phyloP scores from a whole-genome alignment of 2,797 vertebrate species.

The Xerus rutilus region DNA sequence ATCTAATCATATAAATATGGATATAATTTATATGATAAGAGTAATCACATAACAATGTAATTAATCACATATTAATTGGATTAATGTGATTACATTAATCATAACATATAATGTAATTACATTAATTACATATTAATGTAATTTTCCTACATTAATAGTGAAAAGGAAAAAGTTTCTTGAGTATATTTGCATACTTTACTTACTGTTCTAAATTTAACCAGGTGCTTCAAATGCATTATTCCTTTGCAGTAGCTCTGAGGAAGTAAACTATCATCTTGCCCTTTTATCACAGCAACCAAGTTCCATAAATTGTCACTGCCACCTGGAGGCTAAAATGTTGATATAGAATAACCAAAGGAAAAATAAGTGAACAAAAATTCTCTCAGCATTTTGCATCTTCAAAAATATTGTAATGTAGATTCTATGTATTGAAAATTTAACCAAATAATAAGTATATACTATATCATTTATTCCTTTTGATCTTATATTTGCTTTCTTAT shows the following conservation, averaged over 20 bases:
- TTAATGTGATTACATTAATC: too few relatives aligned
- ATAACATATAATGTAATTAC: too few relatives aligned
- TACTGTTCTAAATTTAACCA: constrained; percentile 96
- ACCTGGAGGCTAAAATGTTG: constrained; percentile 92
- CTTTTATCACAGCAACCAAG: constrained; percentile 95
- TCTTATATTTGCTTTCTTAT: neutral
- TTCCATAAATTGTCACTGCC: constrained; percentile 98
- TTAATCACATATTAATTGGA: too few relatives aligned
- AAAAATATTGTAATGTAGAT: neutral
- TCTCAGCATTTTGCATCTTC: neutral
- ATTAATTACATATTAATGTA: too few relatives aligned
- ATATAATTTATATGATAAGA: too few relatives aligned
- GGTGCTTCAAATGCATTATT: constrained; percentile 98
- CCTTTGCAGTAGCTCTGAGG: constrained; percentile 96
- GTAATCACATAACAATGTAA: too few relatives aligned
- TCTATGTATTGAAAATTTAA: neutral
- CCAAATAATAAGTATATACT: neutral
- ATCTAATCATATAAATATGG: neutral
- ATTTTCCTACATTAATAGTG: neutral
- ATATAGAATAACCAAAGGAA: neutral
- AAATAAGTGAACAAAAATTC: neutral
- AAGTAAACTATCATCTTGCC: constrained; percentile 97
- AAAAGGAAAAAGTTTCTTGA: neutral
- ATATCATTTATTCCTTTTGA: neutral
- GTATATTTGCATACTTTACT: constrained; percentile 77